Conservation (phyloP, 2,888 invertebrate species). For the Caenorhabditis sp. region DNA sequence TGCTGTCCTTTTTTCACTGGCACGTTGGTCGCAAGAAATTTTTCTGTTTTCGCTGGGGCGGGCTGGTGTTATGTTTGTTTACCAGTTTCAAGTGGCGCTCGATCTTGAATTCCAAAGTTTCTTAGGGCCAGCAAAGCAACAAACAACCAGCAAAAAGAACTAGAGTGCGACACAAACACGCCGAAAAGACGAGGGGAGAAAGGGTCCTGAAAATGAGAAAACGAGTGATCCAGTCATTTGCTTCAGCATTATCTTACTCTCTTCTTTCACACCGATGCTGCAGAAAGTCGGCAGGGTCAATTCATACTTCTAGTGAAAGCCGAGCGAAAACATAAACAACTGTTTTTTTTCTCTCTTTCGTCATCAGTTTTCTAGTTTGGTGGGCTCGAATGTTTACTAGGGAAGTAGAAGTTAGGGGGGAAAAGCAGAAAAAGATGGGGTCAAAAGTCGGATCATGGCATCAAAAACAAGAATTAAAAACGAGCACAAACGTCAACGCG, state of each 20-base stretch:
- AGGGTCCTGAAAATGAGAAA: slow-evolving; percentile 19
- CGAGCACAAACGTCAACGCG: not conserved
- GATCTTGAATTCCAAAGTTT: slow-evolving; percentile 63
- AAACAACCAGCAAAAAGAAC: slow-evolving; percentile 60
- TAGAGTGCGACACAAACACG: slow-evolving; percentile 40
- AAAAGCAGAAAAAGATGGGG: slow-evolving; percentile 16
- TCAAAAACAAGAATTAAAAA: slow-evolving; percentile 19
- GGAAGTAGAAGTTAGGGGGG: slow-evolving; percentile 6
- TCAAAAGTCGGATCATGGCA: slow-evolving; percentile 46
- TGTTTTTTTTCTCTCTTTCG: slow-evolving; percentile 38
- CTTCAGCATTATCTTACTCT: not conserved
- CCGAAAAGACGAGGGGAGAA: not conserved
- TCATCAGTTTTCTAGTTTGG: slow-evolving; percentile 61
- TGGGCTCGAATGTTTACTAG: slow-evolving; percentile 50
- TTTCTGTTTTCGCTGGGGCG: slow-evolving; percentile 37
- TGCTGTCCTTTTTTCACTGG: slow-evolving; percentile 1
- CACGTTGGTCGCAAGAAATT: slow-evolving; percentile 27
- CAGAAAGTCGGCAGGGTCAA: slow-evolving; percentile 25
- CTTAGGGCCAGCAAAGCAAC: slow-evolving; percentile 50
- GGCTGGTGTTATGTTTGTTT: slow-evolving; percentile 61
- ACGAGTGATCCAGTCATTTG: slow-evolving; percentile 25
- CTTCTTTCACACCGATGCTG: slow-evolving; percentile 27
- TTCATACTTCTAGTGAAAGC: slow-evolving; percentile 56
- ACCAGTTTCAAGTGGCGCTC: slow-evolving; percentile 61
- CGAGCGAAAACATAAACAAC: slow-evolving; percentile 61